Conservation (phyloP, 2,113 vertebrate species). For the Daphoenositta chrysoptera region DNA sequence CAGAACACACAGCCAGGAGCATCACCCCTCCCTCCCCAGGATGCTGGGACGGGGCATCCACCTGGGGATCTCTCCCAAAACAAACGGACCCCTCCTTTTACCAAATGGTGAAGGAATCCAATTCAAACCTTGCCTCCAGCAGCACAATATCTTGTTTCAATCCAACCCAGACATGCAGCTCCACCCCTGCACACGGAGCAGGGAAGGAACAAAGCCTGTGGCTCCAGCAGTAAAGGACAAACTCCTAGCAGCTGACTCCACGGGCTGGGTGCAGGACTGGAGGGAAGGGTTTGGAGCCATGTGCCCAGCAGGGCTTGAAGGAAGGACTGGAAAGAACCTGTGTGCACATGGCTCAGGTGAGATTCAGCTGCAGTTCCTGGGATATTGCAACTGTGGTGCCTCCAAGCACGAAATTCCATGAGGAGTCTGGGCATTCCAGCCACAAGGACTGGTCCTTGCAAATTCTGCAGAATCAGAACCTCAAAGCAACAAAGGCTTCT, state of each 20-base stretch:
- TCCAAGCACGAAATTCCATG: neutral
- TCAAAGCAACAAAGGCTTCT: accelerated
- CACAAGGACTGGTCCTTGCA: accelerated
- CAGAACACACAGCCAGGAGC: neutral
- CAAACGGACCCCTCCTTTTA: neutral
- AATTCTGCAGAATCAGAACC: neutral
- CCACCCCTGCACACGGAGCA: neutral
- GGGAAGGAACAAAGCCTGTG: neutral
- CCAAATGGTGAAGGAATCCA: neutral
- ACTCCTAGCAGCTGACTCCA: neutral
- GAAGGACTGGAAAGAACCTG: neutral
- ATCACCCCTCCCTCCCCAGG: neutral
- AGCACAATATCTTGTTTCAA: neutral
- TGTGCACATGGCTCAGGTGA: neutral
- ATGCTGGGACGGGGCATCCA: no score
- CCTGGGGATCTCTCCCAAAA: neutral
- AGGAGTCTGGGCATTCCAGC: neutral
- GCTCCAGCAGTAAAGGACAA: neutral
- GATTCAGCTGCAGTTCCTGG: neutral
- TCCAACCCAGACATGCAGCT: neutral
- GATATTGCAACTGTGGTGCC: neutral
- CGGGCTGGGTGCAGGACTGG: neutral
- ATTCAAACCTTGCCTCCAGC: neutral
- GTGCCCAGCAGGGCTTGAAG: neutral
- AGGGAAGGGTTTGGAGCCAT: neutral